These are phyloP conservation scores for Rhinophrynus dorsalis DNA, from an alignment of 2,797 vertebrate species.

Conservation along the genomic window DNA sequence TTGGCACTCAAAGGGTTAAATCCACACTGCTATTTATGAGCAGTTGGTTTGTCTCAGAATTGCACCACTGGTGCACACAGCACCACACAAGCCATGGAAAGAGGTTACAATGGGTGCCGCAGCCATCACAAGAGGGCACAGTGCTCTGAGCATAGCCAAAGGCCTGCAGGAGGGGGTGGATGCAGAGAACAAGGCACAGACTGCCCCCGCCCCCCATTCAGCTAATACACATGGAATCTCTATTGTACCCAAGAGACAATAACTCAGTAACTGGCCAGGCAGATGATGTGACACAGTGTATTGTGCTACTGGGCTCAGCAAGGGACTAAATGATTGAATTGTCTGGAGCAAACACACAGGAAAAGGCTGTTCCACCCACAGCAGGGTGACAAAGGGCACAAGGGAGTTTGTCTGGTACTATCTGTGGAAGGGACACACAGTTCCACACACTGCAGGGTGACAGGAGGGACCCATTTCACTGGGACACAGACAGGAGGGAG, in stretches of 20 bases:
- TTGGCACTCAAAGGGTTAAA: too few species aligned
- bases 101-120: too few species aligned
- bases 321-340: slow-evolving; percentile 13
- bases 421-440: too few species aligned
- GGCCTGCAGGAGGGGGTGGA: not conserved
- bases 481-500: too few species aligned
- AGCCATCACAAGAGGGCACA: not conserved
- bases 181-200: not conserved
- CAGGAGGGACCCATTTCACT: too few species aligned
- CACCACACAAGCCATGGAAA: too few species aligned
- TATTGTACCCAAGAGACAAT: slow-evolving; percentile 37
- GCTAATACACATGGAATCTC: slow-evolving; percentile 15
- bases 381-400: not conserved
- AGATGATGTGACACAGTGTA: slow-evolving; percentile 32
- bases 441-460: too few species aligned
- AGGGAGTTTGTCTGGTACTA: too few species aligned
- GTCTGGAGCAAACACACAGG: not conserved
- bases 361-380: not conserved
- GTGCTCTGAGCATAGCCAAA: not conserved
- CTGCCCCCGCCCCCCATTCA: slow-evolving; percentile 13
- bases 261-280: not conserved
- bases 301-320: slow-evolving; percentile 24
- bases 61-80: too few species aligned
- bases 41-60: too few species aligned
- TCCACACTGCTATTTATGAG: too few species aligned